Evolutionary conservation across 2,888 invertebrate genomes (phyloP).

Genomic region (Punctoribates punctum): DNA sequence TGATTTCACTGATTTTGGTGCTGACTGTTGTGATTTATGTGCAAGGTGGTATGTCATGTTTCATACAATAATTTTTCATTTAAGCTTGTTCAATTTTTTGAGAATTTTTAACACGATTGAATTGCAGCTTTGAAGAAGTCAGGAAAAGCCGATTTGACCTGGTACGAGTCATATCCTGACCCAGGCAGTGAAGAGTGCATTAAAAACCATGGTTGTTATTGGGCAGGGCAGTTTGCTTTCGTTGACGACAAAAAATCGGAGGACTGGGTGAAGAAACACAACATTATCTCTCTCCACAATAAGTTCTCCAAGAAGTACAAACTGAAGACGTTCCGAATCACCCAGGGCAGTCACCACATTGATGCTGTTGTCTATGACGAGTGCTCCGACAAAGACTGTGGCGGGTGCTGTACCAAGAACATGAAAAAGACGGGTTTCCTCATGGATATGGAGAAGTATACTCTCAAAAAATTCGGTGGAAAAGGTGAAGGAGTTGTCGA

Average conservation of each 20-base stretch:
- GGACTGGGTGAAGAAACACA: neutral
- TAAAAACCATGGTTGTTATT: neutral
- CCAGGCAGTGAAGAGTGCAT: neutral
- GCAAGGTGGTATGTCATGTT: no score
- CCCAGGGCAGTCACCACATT: neutral
- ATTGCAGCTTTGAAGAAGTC: no score
- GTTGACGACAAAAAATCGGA: neutral
- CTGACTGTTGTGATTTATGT: no score
- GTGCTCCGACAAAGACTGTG: neutral
- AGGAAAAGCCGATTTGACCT: neutral
- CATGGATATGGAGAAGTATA: constrained; percentile 25
- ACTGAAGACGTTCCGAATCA: neutral
- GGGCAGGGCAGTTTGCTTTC: neutral
- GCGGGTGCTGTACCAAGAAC: constrained; percentile 22
- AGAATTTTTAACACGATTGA: no score
- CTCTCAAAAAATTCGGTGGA: neutral
- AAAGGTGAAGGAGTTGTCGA: neutral
- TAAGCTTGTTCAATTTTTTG: no score
- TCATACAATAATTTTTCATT: no score
- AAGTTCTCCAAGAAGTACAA: neutral
- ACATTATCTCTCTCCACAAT: neutral
- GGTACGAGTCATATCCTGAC: neutral
- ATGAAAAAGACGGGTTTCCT: constrained; percentile 12
- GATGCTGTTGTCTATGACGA: neutral
- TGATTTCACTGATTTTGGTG: no score